phyloP scores from a whole-genome alignment of 1,140 invertebrate species.

The Philopotamus ludificatus region DNA sequence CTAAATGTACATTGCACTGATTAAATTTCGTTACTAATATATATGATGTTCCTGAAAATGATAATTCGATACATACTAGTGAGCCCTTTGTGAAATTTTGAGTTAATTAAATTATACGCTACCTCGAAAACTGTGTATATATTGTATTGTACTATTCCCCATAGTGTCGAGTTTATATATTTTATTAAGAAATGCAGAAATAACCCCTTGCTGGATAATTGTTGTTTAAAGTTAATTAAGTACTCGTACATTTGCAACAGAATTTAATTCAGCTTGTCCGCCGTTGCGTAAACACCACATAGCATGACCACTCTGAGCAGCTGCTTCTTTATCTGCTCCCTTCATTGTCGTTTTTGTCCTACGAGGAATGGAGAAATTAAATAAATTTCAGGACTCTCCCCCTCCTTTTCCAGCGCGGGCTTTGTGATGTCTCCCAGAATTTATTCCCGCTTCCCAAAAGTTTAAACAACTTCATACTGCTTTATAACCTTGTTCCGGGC shows the following conservation, averaged over 20 bases:
- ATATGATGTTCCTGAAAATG: no score
- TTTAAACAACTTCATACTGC: constrained; percentile 24
- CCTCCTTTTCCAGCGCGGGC: neutral
- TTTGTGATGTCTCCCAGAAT: constrained; percentile 31
- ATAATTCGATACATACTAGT: no score
- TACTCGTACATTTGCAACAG: neutral
- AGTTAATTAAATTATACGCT: no score
- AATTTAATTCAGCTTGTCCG: neutral
- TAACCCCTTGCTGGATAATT: no score
- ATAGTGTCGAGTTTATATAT: no score
- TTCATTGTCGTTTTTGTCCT: neutral
- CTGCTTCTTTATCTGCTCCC: constrained; percentile 19
- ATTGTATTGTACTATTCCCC: no score
- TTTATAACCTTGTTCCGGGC: constrained; percentile 22
- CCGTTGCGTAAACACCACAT: neutral
- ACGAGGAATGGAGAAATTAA: constrained; percentile 33
- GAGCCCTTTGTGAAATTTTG: no score
- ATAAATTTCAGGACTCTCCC: constrained; percentile 31
- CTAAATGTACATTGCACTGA: no score
- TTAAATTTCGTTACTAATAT: no score
- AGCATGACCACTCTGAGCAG: neutral
- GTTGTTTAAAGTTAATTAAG: no score
- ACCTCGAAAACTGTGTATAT: no score
- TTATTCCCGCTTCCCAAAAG: constrained; percentile 32
- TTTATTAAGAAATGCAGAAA: no score